Evolutionary conservation across 1,140 invertebrate species (phyloP), one percentile per base, ranked within the genome.

Genomic region (Vanessa tameamea): DNA sequence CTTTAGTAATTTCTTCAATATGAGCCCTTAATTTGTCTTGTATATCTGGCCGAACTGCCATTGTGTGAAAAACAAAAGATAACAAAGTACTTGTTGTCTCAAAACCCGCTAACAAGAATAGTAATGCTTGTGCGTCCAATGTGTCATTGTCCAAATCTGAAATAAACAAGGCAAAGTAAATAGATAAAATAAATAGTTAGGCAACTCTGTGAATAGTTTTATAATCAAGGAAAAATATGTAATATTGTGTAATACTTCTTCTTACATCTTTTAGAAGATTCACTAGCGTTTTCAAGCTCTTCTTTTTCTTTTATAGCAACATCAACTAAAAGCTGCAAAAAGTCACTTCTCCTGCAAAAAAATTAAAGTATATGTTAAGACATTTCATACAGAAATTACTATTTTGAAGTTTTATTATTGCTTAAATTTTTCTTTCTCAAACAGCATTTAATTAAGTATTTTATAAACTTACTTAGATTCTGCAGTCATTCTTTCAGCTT

Each of bases 11-110:
- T 2, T 93, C 87, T 5, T 87, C 75, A 2, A 97, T 94, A 90
- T 96, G 95, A 51, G 92, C 78, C 8, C 94, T 77, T 2, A 95
- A 80, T 73, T 93, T 94, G 0, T 94, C 87, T 80, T 96, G 96
- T 14, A 95, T 75, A 0, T 95, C 94, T 1, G 94, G 94, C 78
- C 95, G 87, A 14, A 93, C 86, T 0, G 95, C 95, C 69, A 97
- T 83, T 16, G 93, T 89, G 77, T 95, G 94, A 1, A 94, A 83
- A 4, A 93, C 91, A 75, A 95, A 95, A 0, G 94, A 92, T 31
- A 93, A 77, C 3, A 95, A 84, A 3, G 94, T 91, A 71, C 93
- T 94, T 0, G 93, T 91, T 0, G 94, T 93, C 65, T 92, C 91
- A 63, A 93, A 92, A 0, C 94, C 94, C 14, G 93, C 93, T 67